Percentiles rank a stretch among this genome's conserved stretches.
These are phyloP conservation scores for Oophaga pumilio DNA, from an alignment of 2,113 vertebrate species.

Conservation along the genomic window DNA sequence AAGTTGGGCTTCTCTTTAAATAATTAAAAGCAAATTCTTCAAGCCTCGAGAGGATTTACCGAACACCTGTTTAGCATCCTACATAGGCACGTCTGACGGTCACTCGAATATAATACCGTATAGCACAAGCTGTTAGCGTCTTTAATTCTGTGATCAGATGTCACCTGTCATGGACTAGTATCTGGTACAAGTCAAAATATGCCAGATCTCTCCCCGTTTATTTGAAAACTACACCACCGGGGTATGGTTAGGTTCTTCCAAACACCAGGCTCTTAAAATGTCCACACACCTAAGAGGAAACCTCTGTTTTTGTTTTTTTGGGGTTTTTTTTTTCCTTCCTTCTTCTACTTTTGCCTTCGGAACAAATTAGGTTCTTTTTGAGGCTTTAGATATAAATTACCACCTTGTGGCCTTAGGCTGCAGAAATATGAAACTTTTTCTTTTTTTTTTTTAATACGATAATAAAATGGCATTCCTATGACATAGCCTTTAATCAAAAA, in stretches of 20 bases:
- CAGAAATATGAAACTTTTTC: constrained; percentile 54
- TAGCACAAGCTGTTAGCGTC: constrained; percentile 27
- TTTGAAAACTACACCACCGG: constrained; percentile 6
- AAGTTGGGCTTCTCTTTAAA: background rate
- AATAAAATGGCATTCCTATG: constrained; percentile 56
- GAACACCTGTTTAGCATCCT: constrained; percentile 40
- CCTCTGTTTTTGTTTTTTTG: background rate
- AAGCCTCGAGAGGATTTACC: background rate
- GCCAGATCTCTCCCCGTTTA: constrained; percentile 14
- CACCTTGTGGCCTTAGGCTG: constrained; percentile 53
- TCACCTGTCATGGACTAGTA: constrained; percentile 37
- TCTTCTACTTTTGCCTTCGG: constrained; percentile 21
- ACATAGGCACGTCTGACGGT: constrained; percentile 3
- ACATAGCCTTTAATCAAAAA: constrained; percentile 57
- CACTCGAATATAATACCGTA: constrained; percentile 29
- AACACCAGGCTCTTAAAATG: constrained; percentile 49
- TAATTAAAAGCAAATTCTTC: background rate
- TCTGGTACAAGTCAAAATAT: constrained; percentile 31
- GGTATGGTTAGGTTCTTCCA: constrained; percentile 22
- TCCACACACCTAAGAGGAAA: constrained; percentile 29
- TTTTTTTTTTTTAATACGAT: constrained; percentile 57
- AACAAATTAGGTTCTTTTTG: constrained; percentile 58
- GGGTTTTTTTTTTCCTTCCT: too few species aligned
- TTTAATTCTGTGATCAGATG: constrained; percentile 49
- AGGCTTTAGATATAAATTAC: constrained; percentile 57